These are phyloP conservation scores for Creontiades dilutus DNA, from an alignment of 2,888 invertebrate species.

Conservation along the genomic window DNA sequence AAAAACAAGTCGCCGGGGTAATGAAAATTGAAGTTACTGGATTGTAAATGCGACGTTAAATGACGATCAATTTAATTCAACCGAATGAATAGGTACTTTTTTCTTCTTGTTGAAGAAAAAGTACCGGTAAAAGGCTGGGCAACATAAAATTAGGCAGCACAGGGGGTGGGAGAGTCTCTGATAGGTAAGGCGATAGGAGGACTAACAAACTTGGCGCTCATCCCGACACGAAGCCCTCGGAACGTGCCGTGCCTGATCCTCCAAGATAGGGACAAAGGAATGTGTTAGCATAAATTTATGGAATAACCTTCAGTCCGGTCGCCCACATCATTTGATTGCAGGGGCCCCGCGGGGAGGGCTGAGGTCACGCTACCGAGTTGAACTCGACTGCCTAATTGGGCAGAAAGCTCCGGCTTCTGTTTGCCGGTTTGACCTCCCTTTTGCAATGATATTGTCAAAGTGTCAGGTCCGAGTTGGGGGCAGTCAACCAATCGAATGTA, in stretches of 20 bases:
- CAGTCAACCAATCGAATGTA: not conserved
- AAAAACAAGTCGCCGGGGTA: too few species aligned
- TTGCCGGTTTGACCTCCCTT: constrained; percentile 32
- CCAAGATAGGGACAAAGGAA: constrained; percentile 43
- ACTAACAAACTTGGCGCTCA: constrained; percentile 46
- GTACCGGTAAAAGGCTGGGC: not conserved
- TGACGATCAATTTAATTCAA: too few species aligned
- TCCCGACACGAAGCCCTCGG: constrained; percentile 34
- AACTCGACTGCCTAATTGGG: constrained; percentile 57
- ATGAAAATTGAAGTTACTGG: too few species aligned
- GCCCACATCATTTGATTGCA: constrained; percentile 57
- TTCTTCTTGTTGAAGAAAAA: too few species aligned
- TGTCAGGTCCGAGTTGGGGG: not conserved
- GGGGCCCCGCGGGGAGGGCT: constrained; percentile 6
- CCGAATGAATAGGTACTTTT: too few species aligned
- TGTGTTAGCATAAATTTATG: constrained; percentile 64
- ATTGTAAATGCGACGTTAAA: too few species aligned
- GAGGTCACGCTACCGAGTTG: constrained; percentile 57
- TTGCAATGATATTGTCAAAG: not conserved
- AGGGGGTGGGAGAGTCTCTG: not conserved
- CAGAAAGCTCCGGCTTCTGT: constrained; percentile 49
- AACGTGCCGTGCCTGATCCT: not conserved
- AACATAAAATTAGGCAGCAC: not conserved
- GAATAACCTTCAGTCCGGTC: constrained; percentile 49
- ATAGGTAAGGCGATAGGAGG: constrained; percentile 21